These are phyloP conservation scores for Acanthis flammea DNA, from an alignment of 2,797 vertebrate species.

Conservation along the genomic window DNA sequence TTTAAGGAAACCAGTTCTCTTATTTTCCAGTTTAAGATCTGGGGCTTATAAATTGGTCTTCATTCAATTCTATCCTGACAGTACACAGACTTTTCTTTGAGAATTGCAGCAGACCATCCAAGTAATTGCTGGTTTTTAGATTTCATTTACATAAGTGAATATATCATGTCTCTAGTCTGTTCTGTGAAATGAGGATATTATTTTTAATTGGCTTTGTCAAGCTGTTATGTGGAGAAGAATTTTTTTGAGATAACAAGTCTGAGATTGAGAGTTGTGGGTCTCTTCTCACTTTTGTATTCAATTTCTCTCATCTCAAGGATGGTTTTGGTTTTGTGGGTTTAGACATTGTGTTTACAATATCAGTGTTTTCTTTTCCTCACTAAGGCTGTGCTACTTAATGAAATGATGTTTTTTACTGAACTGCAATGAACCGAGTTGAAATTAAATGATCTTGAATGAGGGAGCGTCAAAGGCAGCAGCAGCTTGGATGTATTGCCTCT, in stretches of 20 bases:
- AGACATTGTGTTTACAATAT: not conserved
- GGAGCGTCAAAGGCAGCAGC: not conserved
- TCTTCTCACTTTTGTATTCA: not conserved
- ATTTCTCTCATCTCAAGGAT: not conserved
- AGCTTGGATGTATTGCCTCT: not conserved
- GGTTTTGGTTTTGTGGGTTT: not conserved
- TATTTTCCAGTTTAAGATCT: not conserved
- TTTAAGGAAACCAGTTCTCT: not conserved
- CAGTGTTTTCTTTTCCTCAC: not conserved
- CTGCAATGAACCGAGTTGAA: not conserved
- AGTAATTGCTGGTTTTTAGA: not conserved
- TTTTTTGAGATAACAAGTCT: not conserved
- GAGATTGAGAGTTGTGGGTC: not conserved
- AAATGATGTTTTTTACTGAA: not conserved
- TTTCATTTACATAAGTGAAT: not conserved
- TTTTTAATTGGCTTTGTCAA: conserved; percentile 18
- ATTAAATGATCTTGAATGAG: not conserved
- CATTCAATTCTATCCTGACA: not conserved
- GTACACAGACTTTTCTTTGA: not conserved
- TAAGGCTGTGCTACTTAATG: not conserved
- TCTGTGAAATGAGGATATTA: not conserved
- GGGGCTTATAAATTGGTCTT: not conserved
- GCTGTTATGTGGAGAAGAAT: not conserved
- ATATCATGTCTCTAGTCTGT: not conserved
- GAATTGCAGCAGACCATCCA: not conserved